Percentiles rank a stretch among this genome's conserved stretches.
Evolutionary conservation across 2,888 invertebrate genomes (phyloP).

Genomic region (Noctua janthe): DNA sequence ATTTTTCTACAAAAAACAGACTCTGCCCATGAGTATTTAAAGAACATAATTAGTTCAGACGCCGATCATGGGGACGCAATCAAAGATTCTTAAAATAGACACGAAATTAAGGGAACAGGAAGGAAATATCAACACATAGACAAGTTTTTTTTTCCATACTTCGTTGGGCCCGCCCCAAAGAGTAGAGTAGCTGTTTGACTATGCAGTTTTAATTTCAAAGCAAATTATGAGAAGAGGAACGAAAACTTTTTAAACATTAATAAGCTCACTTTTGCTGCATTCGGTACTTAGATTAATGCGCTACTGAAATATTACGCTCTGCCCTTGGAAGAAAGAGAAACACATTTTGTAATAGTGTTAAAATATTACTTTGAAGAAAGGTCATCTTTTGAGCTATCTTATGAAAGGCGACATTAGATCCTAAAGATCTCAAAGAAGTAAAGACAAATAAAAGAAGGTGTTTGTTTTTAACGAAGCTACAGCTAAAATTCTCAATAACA

Average conservation of each 20-base stretch:
- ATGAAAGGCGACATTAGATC: background rate
- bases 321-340: background rate
- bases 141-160: slow-evolving; percentile 2
- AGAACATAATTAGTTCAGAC: slow-evolving; percentile 62
- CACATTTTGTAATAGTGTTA: background rate
- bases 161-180: background rate
- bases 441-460: background rate
- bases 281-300: background rate
- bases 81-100: slow-evolving; percentile 58
- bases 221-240: background rate
- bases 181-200: slow-evolving; percentile 9
- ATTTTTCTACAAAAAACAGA: slow-evolving; percentile 52
- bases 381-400: background rate
- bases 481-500: too few species aligned
- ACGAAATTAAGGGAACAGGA: slow-evolving; percentile 39
- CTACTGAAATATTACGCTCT: slow-evolving; percentile 1
- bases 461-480: too few species aligned
- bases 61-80: slow-evolving; percentile 57
- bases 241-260: slow-evolving; percentile 4
- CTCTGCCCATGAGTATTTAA: slow-evolving; percentile 44
- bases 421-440: background rate
- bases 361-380: background rate
- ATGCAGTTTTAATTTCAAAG: slow-evolving; percentile 16
- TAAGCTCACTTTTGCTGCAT: slow-evolving; percentile 13
- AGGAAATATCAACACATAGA: slow-evolving; percentile 36